phyloP scores from a whole-genome alignment of 2,113 vertebrate genomes.

The Choloepus hoffmanni region DNA sequence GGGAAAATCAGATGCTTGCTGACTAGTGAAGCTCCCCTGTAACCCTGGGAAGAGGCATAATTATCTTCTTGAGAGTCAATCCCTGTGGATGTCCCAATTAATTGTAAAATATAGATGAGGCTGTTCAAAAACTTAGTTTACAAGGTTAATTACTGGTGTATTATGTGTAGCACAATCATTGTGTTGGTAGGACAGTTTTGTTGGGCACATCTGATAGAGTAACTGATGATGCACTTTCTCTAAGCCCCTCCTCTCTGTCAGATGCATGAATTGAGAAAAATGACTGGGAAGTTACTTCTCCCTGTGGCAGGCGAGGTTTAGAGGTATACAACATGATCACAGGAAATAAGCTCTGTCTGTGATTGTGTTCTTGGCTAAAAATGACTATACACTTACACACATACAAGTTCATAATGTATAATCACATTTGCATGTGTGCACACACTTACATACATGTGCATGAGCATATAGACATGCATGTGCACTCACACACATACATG shows the following conservation, averaged over 20 bases:
- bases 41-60: conserved; percentile 3
- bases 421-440: neutral
- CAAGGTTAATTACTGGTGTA: conserved; percentile 40
- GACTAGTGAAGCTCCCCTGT: neutral
- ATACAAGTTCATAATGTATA: neutral
- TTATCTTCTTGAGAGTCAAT: conserved; percentile 41
- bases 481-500: rapidly evolving
- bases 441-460: neutral
- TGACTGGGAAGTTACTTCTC: neutral
- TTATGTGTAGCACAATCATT: rapidly evolving
- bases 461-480: rapidly evolving
- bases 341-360: neutral
- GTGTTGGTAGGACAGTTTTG: neutral
- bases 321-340: rapidly evolving
- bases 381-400: neutral
- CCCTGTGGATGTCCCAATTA: conserved; percentile 65
- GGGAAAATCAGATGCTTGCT: conserved; percentile 51
- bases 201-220: neutral
- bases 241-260: neutral
- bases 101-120: conserved; percentile 51
- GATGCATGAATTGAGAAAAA: neutral
- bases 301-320: neutral
- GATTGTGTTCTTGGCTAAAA: neutral
- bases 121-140: conserved; percentile 49
- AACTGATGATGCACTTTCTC: neutral